These are phyloP conservation scores for Hesperophylax magnus DNA, from an alignment of 1,140 invertebrate genomes.

Conservation along the genomic window DNA sequence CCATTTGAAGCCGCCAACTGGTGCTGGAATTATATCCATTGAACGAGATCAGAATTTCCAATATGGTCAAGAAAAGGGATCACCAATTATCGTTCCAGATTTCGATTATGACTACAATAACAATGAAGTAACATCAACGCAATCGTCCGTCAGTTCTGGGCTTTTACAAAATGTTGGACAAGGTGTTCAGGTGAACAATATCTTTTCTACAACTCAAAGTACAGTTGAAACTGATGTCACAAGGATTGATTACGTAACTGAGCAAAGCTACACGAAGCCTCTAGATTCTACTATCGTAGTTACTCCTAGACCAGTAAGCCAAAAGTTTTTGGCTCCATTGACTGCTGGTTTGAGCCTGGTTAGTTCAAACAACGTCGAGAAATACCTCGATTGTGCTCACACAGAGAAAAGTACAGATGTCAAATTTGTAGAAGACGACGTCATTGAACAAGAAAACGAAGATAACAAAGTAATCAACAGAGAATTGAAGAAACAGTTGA, in stretches of 20 bases:
- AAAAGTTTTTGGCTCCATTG: conserved; percentile 64
- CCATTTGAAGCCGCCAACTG: conserved; percentile 44
- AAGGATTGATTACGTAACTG: conserved; percentile 19
- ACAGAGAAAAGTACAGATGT: conserved; percentile 37
- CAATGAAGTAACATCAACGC: conserved; percentile 41
- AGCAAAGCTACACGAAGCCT: conserved; percentile 57
- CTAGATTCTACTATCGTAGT: conserved; percentile 60
- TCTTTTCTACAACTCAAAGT: conserved; percentile 57
- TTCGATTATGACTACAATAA: conserved; percentile 48
- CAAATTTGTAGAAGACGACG: conserved; percentile 52
- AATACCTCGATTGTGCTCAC: conserved; percentile 46
- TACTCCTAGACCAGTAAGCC: conserved; percentile 62
- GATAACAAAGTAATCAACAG: conserved; percentile 48
- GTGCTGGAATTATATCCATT: conserved; percentile 54
- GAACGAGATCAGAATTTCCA: conserved; percentile 36
- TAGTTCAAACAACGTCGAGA: conserved; percentile 54
- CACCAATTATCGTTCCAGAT: conserved; percentile 65
- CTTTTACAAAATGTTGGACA: not conserved
- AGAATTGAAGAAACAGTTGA: conserved; percentile 33
- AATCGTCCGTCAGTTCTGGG: conserved; percentile 28
- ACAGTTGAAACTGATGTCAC: conserved; percentile 51
- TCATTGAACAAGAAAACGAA: conserved; percentile 51
- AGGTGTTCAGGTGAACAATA: not conserved
- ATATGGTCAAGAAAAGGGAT: conserved; percentile 9
- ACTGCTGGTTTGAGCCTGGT: conserved; percentile 63